A percentile compares a stretch with the other conserved stretches of the same genome.
These are phyloP conservation scores for Euclidia mi DNA, from an alignment of 2,888 invertebrate species.

Conservation along the genomic window DNA sequence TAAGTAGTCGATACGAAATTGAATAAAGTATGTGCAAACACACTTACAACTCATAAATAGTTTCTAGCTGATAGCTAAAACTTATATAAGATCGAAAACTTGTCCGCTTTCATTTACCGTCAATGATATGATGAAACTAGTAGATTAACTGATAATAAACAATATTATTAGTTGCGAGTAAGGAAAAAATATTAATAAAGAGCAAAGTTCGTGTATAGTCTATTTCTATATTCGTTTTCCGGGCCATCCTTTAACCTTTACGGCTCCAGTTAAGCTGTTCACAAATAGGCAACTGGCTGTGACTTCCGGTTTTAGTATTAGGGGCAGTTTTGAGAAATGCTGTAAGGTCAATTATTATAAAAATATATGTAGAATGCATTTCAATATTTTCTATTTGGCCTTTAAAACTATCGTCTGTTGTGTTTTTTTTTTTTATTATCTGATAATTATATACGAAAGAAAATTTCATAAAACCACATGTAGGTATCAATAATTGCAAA, in stretches of 20 bases:
- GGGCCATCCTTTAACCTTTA: slow-evolving; percentile 1
- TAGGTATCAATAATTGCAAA: too few species aligned
- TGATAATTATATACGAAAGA: too few species aligned
- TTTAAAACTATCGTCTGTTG: too few species aligned
- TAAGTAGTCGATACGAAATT: slow-evolving; percentile 11
- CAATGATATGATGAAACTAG: slow-evolving; percentile 15
- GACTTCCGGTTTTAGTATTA: not conserved
- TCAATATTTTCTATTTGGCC: too few species aligned
- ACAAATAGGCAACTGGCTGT: not conserved
- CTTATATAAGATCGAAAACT: slow-evolving; percentile 11
- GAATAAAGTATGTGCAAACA: slow-evolving; percentile 1
- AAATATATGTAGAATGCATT: too few species aligned
- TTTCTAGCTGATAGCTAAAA: slow-evolving; percentile 2
- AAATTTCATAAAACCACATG: too few species aligned
- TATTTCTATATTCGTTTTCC: slow-evolving; percentile 5
- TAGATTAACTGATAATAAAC: slow-evolving; percentile 19
- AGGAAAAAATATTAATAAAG: slow-evolving; percentile 12
- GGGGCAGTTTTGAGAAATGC: too few species aligned
- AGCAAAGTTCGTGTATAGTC: slow-evolving; percentile 2
- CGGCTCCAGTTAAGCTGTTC: not conserved
- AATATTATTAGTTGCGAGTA: slow-evolving; percentile 11
- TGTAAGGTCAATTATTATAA: too few species aligned
- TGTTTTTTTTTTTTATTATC: too few species aligned
- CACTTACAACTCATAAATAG: slow-evolving; percentile 12
- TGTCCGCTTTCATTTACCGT: slow-evolving; percentile 10